Percentiles rank a stretch among this genome's conserved stretches.
These are phyloP conservation scores for Drosophila emarginata DNA, from an alignment of 2,888 invertebrate species.

Conservation along the genomic window DNA sequence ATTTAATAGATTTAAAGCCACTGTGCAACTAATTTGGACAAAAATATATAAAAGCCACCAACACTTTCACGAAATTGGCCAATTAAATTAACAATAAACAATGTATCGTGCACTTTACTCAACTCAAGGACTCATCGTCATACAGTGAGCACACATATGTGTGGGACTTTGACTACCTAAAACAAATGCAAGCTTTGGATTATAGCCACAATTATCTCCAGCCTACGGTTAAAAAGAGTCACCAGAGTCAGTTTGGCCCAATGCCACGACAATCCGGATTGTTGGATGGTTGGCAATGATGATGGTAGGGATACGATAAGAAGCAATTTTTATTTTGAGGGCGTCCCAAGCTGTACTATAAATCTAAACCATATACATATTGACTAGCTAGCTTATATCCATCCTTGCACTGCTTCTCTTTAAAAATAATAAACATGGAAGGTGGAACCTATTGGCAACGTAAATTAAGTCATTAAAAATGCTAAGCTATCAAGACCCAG, in stretches of 20 bases:
- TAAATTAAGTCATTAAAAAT: constrained; percentile 82
- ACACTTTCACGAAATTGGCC: constrained; percentile 72
- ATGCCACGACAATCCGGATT: constrained; percentile 23
- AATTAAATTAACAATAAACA: constrained; percentile 78
- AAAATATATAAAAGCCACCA: constrained; percentile 46
- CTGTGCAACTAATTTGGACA: constrained; percentile 43
- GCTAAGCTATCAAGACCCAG: constrained; percentile 62
- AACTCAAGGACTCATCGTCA: not conserved
- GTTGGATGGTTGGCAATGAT: constrained; percentile 19
- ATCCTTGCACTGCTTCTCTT: constrained; percentile 55
- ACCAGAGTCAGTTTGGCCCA: constrained; percentile 54
- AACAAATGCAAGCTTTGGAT: constrained; percentile 43
- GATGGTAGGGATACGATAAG: constrained; percentile 66
- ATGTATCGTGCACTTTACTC: constrained; percentile 43
- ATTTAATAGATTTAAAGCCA: constrained; percentile 32
- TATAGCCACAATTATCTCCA: constrained; percentile 55
- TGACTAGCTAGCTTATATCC: constrained; percentile 39
- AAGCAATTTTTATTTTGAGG: constrained; percentile 68
- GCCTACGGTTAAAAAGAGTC: constrained; percentile 65
- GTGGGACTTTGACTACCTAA: constrained; percentile 35
- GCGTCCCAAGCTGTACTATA: constrained; percentile 69
- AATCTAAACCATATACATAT: constrained; percentile 56
- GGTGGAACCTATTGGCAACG: constrained; percentile 80
- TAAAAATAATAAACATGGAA: constrained; percentile 79
- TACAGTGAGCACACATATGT: constrained; percentile 13